Percentiles rank a stretch among this genome's conserved stretches.
Conservation (phyloP, 92 coral and sea anemone species). For the Porites rus region DNA sequence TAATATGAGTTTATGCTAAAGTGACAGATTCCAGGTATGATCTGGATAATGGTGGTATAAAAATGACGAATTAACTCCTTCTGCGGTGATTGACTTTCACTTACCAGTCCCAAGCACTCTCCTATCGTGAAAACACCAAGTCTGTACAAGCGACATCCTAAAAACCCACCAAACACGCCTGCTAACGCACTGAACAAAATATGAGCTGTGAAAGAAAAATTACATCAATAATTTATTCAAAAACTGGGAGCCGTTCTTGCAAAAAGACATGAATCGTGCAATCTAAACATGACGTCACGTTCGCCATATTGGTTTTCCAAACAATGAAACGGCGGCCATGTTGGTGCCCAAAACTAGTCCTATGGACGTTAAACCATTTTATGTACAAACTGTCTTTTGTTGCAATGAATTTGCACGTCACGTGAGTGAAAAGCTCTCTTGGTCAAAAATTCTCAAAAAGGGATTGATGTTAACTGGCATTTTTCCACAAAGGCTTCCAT, state of each 20-base stretch:
- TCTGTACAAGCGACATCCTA: slow-evolving; percentile 87
- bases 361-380: too few species aligned
- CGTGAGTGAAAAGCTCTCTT: background rate
- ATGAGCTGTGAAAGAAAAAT: slow-evolving; percentile 67
- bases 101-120: slow-evolving; percentile 95
- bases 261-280: background rate
- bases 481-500: too few species aligned
- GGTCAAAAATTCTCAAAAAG: too few species aligned
- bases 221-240: background rate
- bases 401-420: background rate
- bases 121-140: slow-evolving; percentile 96
- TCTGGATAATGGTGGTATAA: too few species aligned
- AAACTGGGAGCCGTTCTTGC: background rate
- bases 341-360: too few species aligned
- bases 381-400: too few species aligned
- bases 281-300: too few species aligned
- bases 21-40: too few species aligned
- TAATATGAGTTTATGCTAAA: too few species aligned
- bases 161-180: slow-evolving; percentile 86
- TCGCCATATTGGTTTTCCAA: too few species aligned
- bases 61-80: too few species aligned
- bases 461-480: background rate
- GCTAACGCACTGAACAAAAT: slow-evolving; percentile 78
- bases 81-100: background rate
- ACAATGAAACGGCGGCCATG: too few species aligned